These are phyloP conservation scores for Xenopus borealis DNA, from an alignment of 2,113 vertebrate genomes.

Conservation along the genomic window DNA sequence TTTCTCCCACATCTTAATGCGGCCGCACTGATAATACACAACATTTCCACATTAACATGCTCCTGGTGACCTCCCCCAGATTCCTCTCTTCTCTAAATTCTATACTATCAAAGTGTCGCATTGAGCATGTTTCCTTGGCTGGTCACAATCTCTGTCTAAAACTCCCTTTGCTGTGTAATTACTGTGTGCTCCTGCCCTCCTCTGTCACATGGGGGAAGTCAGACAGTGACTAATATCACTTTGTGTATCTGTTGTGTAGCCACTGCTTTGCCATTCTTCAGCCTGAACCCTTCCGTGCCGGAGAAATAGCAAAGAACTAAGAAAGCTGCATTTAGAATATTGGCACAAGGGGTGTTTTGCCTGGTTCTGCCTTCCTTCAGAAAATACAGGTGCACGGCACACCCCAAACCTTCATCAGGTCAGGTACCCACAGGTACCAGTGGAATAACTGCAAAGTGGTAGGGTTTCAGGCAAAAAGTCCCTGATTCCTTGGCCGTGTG, in stretches of 20 bases:
- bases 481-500: too few species aligned
- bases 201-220: conserved; percentile 9
- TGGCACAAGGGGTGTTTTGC: too few species aligned
- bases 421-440: too few species aligned
- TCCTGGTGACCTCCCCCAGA: not conserved
- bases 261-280: not conserved
- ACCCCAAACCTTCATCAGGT: too few species aligned
- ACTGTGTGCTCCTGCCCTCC: conserved; percentile 15
- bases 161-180: conserved; percentile 35
- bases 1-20: not conserved
- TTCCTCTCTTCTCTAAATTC: not conserved
- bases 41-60: conserved; percentile 15
- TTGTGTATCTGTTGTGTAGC: not conserved
- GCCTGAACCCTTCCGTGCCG: conserved; percentile 7
- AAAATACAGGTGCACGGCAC: too few species aligned
- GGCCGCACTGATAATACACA: not conserved
- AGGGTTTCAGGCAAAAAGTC: too few species aligned
- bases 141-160: conserved; percentile 36
- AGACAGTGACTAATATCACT: conserved; percentile 24
- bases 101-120: conserved; percentile 2
- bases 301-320: not conserved
- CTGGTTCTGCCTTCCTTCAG: too few species aligned
- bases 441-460: too few species aligned
- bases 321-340: too few species aligned
- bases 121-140: not conserved